Evolutionary conservation across 2,113 vertebrate genomes (phyloP).

Genomic region (Cyprinodon brontotheroides): DNA sequence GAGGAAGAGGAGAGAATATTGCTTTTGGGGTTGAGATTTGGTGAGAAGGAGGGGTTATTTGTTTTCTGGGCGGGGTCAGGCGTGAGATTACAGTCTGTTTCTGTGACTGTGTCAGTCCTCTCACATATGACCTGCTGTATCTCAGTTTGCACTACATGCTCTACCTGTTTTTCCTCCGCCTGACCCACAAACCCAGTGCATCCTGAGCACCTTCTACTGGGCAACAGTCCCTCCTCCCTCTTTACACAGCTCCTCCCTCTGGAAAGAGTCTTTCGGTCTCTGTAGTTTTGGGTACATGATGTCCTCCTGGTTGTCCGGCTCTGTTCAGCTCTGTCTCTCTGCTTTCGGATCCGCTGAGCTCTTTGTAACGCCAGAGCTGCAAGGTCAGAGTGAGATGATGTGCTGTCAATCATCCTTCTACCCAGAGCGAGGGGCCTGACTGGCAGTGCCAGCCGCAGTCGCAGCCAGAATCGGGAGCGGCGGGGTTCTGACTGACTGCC

Average conservation of each 20-base stretch:
- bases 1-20: neutral
- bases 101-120: constrained; percentile 3
- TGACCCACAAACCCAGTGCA: constrained; percentile 4
- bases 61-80: neutral
- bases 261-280: neutral
- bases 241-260: constrained; percentile 14
- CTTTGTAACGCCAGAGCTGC: constrained; percentile 78
- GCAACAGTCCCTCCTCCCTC: constrained; percentile 13
- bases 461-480: constrained; percentile 89
- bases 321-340: constrained; percentile 61
- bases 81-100: neutral
- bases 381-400: constrained; percentile 90
- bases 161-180: constrained; percentile 14
- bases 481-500: constrained; percentile 81
- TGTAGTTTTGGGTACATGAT: constrained; percentile 12
- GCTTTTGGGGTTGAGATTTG: neutral
- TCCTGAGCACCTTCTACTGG: constrained; percentile 19
- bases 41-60: neutral
- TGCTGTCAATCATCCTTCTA: constrained; percentile 87
- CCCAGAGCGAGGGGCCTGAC: constrained; percentile 83
- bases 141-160: constrained; percentile 15
- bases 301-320: constrained; percentile 30
- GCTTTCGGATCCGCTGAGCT: constrained; percentile 49
- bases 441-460: constrained; percentile 84
- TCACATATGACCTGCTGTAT: constrained; percentile 9